phyloP scores from a whole-genome alignment of 1,140 invertebrate genomes.

The Eueides isabella region DNA sequence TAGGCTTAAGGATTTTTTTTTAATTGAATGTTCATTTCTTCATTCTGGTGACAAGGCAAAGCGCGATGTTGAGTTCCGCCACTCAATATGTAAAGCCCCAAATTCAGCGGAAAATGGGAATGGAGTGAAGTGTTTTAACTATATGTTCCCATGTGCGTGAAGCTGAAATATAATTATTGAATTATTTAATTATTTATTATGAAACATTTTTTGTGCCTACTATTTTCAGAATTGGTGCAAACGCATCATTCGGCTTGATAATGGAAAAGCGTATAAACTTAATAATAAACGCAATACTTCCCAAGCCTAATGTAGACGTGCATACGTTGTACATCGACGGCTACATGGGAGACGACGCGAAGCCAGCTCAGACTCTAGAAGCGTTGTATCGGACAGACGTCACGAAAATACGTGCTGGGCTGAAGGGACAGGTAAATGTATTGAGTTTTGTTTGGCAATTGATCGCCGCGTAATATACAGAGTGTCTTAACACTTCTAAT shows the following conservation, averaged over 20 bases:
- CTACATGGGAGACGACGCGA: slow-evolving; percentile 61
- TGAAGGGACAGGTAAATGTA: slow-evolving; percentile 63
- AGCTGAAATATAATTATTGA: too few species aligned
- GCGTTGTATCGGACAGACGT: slow-evolving; percentile 80
- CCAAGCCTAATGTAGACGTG: slow-evolving; percentile 84
- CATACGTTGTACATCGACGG: slow-evolving; percentile 82
- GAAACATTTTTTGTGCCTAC: not conserved
- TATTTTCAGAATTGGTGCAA: slow-evolving; percentile 79
- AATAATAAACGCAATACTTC: slow-evolving; percentile 82
- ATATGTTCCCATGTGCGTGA: too few species aligned
- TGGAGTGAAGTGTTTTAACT: too few species aligned
- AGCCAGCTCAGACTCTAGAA: slow-evolving; percentile 69
- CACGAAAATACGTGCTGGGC: slow-evolving; percentile 65
- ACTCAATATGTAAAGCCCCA: too few species aligned
- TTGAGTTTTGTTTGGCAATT: not conserved
- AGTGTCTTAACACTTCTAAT: too few species aligned
- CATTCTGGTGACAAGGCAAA: too few species aligned
- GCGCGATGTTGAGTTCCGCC: too few species aligned
- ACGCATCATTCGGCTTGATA: slow-evolving; percentile 80
- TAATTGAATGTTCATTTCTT: too few species aligned
- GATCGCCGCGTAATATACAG: too few species aligned
- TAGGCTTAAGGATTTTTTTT: too few species aligned
- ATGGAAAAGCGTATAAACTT: slow-evolving; percentile 79
- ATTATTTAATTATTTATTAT: not conserved
- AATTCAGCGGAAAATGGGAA: too few species aligned